Evolutionary conservation across 2,888 invertebrate genomes (phyloP).

Genomic region (Branchellion lobata): DNA sequence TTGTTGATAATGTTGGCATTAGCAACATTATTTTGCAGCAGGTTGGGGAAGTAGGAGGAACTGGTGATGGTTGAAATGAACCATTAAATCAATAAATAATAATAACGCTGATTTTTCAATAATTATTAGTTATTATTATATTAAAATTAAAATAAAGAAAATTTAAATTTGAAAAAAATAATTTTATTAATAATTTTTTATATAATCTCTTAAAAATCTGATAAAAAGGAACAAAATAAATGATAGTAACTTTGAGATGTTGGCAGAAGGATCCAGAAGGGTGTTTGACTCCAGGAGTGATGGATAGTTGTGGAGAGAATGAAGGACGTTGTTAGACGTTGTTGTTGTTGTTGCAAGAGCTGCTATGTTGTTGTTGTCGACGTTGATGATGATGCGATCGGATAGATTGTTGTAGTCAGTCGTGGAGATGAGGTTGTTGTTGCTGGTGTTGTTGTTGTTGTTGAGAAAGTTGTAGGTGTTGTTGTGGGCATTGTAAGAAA

Average conservation of each 20-base stretch:
- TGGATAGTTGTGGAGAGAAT: not conserved
- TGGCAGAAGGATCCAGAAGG: not conserved
- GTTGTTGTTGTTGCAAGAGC: not conserved
- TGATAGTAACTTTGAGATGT: not conserved
- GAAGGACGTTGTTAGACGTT: not conserved
- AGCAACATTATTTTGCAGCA: not conserved
- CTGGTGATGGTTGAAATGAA: not conserved
- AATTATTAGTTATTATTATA: too few species aligned
- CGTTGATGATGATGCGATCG: constrained; percentile 13
- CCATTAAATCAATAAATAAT: too few species aligned
- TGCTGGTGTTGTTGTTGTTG: not conserved
- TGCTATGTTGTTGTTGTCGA: not conserved
- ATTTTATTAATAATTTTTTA: not conserved
- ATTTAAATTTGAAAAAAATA: not conserved
- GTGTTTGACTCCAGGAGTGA: not conserved
- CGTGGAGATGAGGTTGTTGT: not conserved
- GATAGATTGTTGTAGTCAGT: not conserved
- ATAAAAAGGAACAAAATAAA: not conserved
- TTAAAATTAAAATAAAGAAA: not conserved
- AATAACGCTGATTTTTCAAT: too few species aligned
- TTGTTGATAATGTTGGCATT: not conserved
- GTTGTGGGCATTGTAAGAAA: not conserved
- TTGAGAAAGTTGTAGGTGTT: not conserved
- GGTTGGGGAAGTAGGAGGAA: not conserved
- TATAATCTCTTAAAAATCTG: not conserved